Evolutionary conservation across 2,113 vertebrate genomes (phyloP).

Genomic region (Piprites chloris): DNA sequence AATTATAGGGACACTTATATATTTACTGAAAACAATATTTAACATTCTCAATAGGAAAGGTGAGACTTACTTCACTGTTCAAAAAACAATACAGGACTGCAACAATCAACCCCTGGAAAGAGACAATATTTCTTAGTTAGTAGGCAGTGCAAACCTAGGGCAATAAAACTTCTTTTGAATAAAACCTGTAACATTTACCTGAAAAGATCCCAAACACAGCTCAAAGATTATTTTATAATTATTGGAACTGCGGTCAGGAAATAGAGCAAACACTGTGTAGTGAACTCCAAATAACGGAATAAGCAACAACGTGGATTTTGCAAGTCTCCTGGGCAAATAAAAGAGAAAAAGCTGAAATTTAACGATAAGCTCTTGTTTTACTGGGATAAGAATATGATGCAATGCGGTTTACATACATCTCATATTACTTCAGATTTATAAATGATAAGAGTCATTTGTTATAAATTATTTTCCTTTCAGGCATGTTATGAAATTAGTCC

Average conservation of each 20-base stretch:
- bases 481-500: neutral
- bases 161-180: neutral
- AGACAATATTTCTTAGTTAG: conserved; percentile 4
- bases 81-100: conserved; percentile 90
- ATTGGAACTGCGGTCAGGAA: conserved; percentile 74
- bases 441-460: neutral
- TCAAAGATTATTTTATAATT: conserved; percentile 88
- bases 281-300: conserved; percentile 92
- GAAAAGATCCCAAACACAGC: conserved; percentile 88
- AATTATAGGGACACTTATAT: neutral
- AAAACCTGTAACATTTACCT: conserved; percentile 71
- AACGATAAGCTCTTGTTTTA: neutral
- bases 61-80: conserved; percentile 86
- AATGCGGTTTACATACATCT: neutral
- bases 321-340: conserved; percentile 79
- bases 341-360: neutral
- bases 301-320: conserved; percentile 91
- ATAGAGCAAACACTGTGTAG: conserved; percentile 85
- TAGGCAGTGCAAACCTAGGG: neutral
- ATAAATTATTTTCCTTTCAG: neutral
- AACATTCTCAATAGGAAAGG: neutral
- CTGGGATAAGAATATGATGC: neutral
- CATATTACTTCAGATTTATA: neutral
- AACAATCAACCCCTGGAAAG: conserved; percentile 84
- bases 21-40: neutral